Evolutionary conservation across 2,888 invertebrate species (phyloP), one percentile per base, ranked within the genome.

Genomic region (Himalopsyche tibetana): DNA sequence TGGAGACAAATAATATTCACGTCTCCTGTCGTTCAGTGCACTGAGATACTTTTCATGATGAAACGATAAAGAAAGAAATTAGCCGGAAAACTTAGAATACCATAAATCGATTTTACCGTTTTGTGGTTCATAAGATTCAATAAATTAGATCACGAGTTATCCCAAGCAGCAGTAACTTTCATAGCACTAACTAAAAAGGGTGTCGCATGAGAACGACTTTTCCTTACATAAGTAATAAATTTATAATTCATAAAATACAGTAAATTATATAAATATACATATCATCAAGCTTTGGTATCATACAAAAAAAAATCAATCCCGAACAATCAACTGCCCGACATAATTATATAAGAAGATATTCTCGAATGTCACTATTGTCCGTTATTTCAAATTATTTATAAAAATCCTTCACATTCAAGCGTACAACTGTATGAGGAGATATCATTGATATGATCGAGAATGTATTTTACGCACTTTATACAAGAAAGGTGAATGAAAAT

Each of bases 301-400:
- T 63, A 63, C 63, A 63, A 63, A n/a, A 51, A n/a, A 63, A 63
- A 63, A 63, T 63, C 63, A 63, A 63, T 63, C 63, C 63, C 63
- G 28, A 63, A 12, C 63, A 63, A 63, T 19, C 63, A 63, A 63
- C 63, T 63, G 63, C 63, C 63, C n/a, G 19, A 63, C 63, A 63
- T n/a, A 63, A n/a, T 63, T 63, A 19, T 12, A 63, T 63, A 63
- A 63, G 28, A 63, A 63, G 19, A 63, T 63, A 19, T 63, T 63
- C 63, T 63, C 63, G 19, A 63, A 63, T 63, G 63, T 63, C 28
- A 19, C 63, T 63, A 63, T 63, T 63, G n/a, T 6, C 63, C 2
- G 4, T 19, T 45, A 15, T 51, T 15, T 51, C 51, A 15, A 51
- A 51, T 15, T 6, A 15, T 4, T 51, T 51, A 51, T 51, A 51